These are phyloP conservation scores for Maniola hyperantus DNA, from an alignment of 2,888 invertebrate species.

Conservation along the genomic window DNA sequence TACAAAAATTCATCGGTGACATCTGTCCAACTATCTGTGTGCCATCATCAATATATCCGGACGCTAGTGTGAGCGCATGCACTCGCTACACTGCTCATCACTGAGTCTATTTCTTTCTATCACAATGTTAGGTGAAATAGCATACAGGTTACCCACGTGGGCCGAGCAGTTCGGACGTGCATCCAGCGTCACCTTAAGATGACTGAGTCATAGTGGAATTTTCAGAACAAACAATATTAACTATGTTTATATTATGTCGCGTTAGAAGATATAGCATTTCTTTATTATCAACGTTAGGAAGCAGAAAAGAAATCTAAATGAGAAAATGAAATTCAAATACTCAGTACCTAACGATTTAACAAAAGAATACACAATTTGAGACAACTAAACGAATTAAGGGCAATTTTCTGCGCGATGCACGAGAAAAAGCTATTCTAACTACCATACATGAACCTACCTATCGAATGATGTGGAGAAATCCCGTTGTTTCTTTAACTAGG, in stretches of 20 bases:
- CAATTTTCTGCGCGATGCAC: conserved; percentile 28
- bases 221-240: conserved; percentile 8
- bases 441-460: neutral
- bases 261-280: neutral
- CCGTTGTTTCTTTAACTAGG: neutral
- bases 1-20: too few relatives aligned
- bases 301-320: neutral
- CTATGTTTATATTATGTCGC: neutral
- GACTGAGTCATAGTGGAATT: conserved; percentile 33
- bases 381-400: conserved; percentile 16
- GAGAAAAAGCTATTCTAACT: conserved; percentile 15
- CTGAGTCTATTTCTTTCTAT: too few relatives aligned
- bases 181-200: too few relatives aligned
- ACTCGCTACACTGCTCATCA: too few relatives aligned
- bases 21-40: too few relatives aligned
- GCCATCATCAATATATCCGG: too few relatives aligned
- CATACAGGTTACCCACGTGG: too few relatives aligned
- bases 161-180: too few relatives aligned
- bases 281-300: neutral
- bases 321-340: neutral
- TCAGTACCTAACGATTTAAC: neutral
- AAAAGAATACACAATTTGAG: conserved; percentile 8
- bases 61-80: too few relatives aligned
- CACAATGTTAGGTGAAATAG: too few relatives aligned
- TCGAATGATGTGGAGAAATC: neutral